Evolutionary conservation across 2,113 vertebrate genomes (phyloP).

Genomic region (Esox niger): DNA sequence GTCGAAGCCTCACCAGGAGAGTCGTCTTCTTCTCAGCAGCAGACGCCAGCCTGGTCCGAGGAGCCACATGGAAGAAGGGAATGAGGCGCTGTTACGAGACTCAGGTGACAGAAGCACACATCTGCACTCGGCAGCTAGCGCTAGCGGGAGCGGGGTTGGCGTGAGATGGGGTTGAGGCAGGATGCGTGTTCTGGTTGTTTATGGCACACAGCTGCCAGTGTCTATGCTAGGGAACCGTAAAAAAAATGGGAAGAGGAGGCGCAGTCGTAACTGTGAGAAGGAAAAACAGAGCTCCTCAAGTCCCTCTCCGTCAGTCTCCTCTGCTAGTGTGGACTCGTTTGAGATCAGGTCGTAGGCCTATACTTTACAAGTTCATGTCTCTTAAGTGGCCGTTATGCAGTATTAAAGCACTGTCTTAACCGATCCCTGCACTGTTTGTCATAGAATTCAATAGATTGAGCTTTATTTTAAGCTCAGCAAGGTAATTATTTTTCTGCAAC

Average conservation of each 20-base stretch:
- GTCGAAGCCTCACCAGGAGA: constrained; percentile 73
- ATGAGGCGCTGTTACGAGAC: constrained; percentile 82
- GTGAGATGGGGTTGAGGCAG: constrained; percentile 19
- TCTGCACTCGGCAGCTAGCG: constrained; percentile 68
- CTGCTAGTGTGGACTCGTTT: neutral
- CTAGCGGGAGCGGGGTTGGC: constrained; percentile 19
- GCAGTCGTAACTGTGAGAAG: constrained; percentile 82
- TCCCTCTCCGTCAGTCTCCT: constrained; percentile 58
- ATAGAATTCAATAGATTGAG: too few relatives aligned
- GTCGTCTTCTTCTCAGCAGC: constrained; percentile 81
- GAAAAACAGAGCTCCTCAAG: constrained; percentile 75
- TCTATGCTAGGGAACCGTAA: constrained; percentile 86
- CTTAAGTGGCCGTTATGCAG: too few relatives aligned
- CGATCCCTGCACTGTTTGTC: too few relatives aligned
- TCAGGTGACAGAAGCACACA: constrained; percentile 86
- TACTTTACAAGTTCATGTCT: too few relatives aligned
- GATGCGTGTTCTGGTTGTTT: constrained; percentile 71
- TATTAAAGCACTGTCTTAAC: too few relatives aligned
- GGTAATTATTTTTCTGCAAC: too few relatives aligned
- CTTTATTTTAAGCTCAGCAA: too few relatives aligned
- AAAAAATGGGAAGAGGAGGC: constrained; percentile 71
- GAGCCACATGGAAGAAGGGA: constrained; percentile 81
- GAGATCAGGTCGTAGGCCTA: too few relatives aligned
- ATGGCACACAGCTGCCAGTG: constrained; percentile 89
- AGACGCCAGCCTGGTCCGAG: constrained; percentile 77